Evolutionary conservation across 1,140 invertebrate genomes (phyloP), one percentile per base, ranked within the genome.

Genomic region (Neotoxoptera formosana): DNA sequence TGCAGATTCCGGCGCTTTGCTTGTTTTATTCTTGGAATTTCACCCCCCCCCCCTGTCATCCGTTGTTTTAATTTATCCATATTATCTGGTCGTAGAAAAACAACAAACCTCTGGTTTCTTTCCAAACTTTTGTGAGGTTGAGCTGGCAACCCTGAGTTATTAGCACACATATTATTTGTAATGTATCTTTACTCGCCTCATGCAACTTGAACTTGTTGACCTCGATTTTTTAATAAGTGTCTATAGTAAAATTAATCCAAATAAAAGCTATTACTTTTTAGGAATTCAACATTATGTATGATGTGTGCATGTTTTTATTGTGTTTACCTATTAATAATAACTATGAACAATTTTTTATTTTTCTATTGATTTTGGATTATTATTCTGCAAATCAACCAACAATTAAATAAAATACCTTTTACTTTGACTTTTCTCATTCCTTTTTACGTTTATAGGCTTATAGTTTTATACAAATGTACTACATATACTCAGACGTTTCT

Each of bases 1-100:
- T 30, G 6, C 11, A 67, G 4, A 67, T n/a, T 67, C 9, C 30
- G n/a, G 30, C 4, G 4, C 56, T n/a, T n/a, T 14, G 60, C 9
- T n/a, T 67, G 30, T 30, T n/a, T 67, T 67, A 14, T n/a, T n/a
- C 30, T 67, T 14, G 4, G 60, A 67, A 67, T n/a, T 67, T 4
- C 30, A n/a, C 14, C 0, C 20, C 0, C 20, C 60, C 3, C 14
- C n/a, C 4, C 1, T 17, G n/a, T 7, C n/a, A 11, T 76, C 7
- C 4, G 17, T n/a, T n/a, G 60, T 34, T n/a, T 76, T 76, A 23
- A 76, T 76, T 67, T 76, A n/a, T 76, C n/a, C n/a, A 76, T 0
- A 3, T 76, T 76, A 34, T 76, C 8, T 76, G 14, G n/a, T 4
- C 14, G 60, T 4, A 14, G 11, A n/a, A 76, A 76, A 76, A 67